Conservation (phyloP, 2,797 vertebrate species). For the Setipinna tenuifilis region DNA sequence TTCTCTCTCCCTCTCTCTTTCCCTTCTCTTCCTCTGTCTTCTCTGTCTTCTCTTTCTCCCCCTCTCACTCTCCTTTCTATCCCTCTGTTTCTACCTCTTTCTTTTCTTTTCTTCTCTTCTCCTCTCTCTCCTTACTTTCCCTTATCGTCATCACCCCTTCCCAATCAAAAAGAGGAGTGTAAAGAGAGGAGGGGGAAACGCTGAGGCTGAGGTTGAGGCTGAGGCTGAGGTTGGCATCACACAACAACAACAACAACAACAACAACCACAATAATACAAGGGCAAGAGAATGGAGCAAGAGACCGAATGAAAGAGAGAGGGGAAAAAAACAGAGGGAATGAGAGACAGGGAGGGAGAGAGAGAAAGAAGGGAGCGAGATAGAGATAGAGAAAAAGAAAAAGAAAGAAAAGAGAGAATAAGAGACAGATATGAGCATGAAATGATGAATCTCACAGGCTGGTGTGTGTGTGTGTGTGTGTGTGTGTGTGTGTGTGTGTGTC, state of each 20-base stretch:
- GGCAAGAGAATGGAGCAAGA: too few species aligned
- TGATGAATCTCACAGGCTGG: slow-evolving; percentile 76
- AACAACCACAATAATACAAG: too few species aligned
- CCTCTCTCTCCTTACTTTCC: too few species aligned
- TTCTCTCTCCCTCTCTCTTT: slow-evolving; percentile 52
- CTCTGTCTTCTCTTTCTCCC: slow-evolving; percentile 47
- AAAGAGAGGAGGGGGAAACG: too few species aligned
- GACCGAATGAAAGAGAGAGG: not conserved
- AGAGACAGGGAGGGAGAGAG: slow-evolving; percentile 47
- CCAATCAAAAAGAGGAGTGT: slow-evolving; percentile 72
- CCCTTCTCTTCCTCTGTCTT: too few species aligned
- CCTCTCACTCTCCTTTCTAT: slow-evolving; percentile 32
- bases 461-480: too few species aligned
- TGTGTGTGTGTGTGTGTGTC: slow-evolving; percentile 65
- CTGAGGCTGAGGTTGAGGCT: too few species aligned
- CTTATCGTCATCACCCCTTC: slow-evolving; percentile 54
- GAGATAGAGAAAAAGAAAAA: slow-evolving; percentile 61
- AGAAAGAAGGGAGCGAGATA: slow-evolving; percentile 31
- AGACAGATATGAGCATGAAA: slow-evolving; percentile 75
- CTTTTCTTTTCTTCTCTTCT: slow-evolving; percentile 53
- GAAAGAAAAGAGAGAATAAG: slow-evolving; percentile 62
- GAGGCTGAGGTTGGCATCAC: too few species aligned
- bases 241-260: too few species aligned
- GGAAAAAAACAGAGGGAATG: slow-evolving; percentile 49
- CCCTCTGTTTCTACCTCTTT: not conserved